Conservation (phyloP, 2,797 vertebrate genomes). For the Fundulus diaphanus region DNA sequence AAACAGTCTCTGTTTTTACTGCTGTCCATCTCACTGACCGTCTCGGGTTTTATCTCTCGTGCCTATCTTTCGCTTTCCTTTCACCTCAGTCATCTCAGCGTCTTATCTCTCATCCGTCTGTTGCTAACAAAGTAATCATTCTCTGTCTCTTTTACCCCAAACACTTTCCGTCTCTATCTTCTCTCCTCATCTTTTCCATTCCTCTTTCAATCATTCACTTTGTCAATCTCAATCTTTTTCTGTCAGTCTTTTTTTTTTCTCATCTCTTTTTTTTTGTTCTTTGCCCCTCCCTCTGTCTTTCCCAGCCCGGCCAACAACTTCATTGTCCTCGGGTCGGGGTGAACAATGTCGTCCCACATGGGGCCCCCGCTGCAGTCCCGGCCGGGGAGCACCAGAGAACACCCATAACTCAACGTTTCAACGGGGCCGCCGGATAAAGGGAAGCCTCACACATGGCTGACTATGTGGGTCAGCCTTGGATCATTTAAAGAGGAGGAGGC, state of each 20-base stretch:
- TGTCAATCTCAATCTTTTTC: conserved; percentile 56
- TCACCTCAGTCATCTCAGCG: conserved; percentile 49
- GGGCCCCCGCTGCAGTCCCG: conserved; percentile 74
- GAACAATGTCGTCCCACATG: conserved; percentile 76
- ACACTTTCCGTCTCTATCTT: conserved; percentile 51
- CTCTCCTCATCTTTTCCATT: conserved; percentile 25
- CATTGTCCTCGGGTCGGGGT: conserved; percentile 75
- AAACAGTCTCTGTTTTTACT: conserved; percentile 33
- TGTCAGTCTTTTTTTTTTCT: conserved; percentile 7
- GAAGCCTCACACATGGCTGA: conserved; percentile 81
- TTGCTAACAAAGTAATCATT: conserved; percentile 49
- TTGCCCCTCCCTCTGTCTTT: conserved; percentile 32
- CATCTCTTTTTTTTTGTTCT: conserved; percentile 16
- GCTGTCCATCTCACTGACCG: conserved; percentile 43
- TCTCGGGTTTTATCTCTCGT: conserved; percentile 36
- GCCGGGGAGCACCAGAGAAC: conserved; percentile 74
- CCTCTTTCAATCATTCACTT: conserved; percentile 56
- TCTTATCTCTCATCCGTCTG: conserved; percentile 44
- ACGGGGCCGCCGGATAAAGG: conserved; percentile 75
- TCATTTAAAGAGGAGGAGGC: conserved; percentile 79
- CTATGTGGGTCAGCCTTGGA: conserved; percentile 83
- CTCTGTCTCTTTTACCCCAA: conserved; percentile 27
- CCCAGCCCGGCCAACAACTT: conserved; percentile 63
- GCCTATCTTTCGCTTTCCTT: conserved; percentile 46
- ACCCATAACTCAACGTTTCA: conserved; percentile 81